phyloP scores from a whole-genome alignment of 2,888 invertebrate species.

The Acleris sparsana region DNA sequence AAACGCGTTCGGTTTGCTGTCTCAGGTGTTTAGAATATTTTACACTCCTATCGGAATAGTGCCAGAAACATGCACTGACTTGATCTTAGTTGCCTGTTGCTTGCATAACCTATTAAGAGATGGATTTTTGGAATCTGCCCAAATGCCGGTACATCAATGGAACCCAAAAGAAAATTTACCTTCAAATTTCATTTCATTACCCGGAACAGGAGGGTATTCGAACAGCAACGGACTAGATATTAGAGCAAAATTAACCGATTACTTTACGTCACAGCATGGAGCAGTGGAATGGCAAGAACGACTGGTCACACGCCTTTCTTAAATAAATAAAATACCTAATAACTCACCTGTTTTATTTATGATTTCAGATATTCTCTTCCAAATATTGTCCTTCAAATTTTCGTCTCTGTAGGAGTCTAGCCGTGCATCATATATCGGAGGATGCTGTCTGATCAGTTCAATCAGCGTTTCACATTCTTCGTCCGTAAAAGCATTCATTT shows the following conservation, averaged over 20 bases:
- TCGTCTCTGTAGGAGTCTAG: slow-evolving; percentile 28
- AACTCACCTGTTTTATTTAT: slow-evolving; percentile 29
- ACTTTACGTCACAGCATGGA: slow-evolving; percentile 27
- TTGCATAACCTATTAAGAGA: slow-evolving; percentile 22
- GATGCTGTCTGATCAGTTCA: slow-evolving; percentile 31
- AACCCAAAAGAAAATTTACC: too few species aligned
- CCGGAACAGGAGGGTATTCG: slow-evolving; percentile 35
- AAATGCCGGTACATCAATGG: slow-evolving; percentile 14
- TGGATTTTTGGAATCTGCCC: slow-evolving; percentile 33
- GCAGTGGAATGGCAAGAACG: slow-evolving; percentile 28
- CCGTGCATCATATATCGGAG: slow-evolving; percentile 24
- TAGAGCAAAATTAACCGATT: slow-evolving; percentile 16
- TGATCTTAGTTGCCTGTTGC: slow-evolving; percentile 19
- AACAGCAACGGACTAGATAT: slow-evolving; percentile 37
- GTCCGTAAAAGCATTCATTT: slow-evolving; percentile 32
- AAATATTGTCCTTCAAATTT: slow-evolving; percentile 30
- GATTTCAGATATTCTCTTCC: slow-evolving; percentile 30
- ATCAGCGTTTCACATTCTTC: slow-evolving; percentile 33
- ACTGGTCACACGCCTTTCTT: slow-evolving; percentile 20
- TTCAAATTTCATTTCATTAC: too few species aligned
- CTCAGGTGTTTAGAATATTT: slow-evolving; percentile 29
- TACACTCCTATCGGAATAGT: slow-evolving; percentile 21
- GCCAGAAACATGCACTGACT: slow-evolving; percentile 18
- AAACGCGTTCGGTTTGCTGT: slow-evolving; percentile 15
- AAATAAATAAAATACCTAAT: slow-evolving; percentile 22